Percentiles rank a stretch among this genome's conserved stretches.
phyloP scores from a whole-genome alignment of 2,888 invertebrate genomes.

The Hypsopygia costalis region DNA sequence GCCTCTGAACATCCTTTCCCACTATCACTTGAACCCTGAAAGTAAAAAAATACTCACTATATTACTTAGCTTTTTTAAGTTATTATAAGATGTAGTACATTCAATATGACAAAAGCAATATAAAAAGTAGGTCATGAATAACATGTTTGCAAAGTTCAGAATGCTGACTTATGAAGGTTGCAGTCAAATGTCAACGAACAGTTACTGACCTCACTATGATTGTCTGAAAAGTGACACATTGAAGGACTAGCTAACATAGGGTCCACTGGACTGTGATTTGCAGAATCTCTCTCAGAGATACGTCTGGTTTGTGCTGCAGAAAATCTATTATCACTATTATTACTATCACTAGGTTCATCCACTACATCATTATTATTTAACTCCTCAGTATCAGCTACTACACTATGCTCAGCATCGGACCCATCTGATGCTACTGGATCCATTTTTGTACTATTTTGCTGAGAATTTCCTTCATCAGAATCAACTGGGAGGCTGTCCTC shows the following conservation, averaged over 20 bases:
- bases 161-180: background rate
- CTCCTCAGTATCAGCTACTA: slow-evolving; percentile 43
- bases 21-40: slow-evolving; percentile 88
- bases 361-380: slow-evolving; percentile 52
- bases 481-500: slow-evolving; percentile 35
- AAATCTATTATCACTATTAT: slow-evolving; percentile 56
- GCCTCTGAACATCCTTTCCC: slow-evolving; percentile 89
- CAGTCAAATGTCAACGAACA: slow-evolving; percentile 9
- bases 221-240: slow-evolving; percentile 85
- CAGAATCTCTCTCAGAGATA: slow-evolving; percentile 83
- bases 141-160: background rate
- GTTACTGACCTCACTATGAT: slow-evolving; percentile 82
- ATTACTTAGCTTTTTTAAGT: too few species aligned
- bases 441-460: slow-evolving; percentile 41
- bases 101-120: slow-evolving; percentile 4
- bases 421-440: slow-evolving; percentile 37
- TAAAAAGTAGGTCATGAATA: background rate
- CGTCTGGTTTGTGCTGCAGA: slow-evolving; percentile 58
- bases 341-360: slow-evolving; percentile 53
- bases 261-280: slow-evolving; percentile 89
- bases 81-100: too few species aligned
- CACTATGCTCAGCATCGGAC: slow-evolving; percentile 41
- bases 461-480: slow-evolving; percentile 31
- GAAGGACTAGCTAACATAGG: slow-evolving; percentile 85
- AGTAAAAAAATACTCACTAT: background rate